These are phyloP conservation scores for Tetranychus urticae DNA, from an alignment of 1,140 invertebrate genomes.

Conservation along the genomic window DNA sequence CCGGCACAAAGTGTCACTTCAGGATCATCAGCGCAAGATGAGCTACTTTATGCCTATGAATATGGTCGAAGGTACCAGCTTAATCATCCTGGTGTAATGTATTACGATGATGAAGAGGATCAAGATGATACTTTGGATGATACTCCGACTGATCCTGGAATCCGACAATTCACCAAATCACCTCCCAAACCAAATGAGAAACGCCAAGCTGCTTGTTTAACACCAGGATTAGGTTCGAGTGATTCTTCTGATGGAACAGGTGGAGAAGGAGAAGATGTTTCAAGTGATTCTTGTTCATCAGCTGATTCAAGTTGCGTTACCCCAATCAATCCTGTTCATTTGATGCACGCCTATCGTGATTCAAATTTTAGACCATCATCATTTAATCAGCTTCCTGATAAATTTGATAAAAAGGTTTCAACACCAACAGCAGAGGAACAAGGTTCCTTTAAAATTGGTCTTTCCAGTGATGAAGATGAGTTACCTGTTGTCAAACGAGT, in stretches of 20 bases:
- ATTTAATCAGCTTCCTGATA: no score
- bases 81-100: neutral
- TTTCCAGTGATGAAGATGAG: no score
- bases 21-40: conserved; percentile 22
- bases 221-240: neutral
- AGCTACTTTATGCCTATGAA: conserved; percentile 22
- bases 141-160: conserved; percentile 22
- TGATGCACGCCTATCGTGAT: no score
- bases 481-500: no score
- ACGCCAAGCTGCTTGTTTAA: conserved; percentile 20
- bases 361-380: no score
- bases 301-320: neutral
- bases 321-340: neutral
- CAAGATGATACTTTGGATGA: neutral
- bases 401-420: no score
- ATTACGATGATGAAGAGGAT: neutral
- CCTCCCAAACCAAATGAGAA: conserved; percentile 24
- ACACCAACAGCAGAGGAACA: no score
- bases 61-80: conserved; percentile 18
- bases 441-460: no score
- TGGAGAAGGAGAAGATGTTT: neutral
- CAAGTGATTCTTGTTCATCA: neutral
- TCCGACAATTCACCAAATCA: conserved; percentile 22
- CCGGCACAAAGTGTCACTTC: neutral
- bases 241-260: neutral